Percentiles rank a stretch among this genome's conserved stretches.
These are phyloP conservation scores for Nemoura dubitans DNA, from an alignment of 2,888 invertebrate genomes.

Conservation along the genomic window DNA sequence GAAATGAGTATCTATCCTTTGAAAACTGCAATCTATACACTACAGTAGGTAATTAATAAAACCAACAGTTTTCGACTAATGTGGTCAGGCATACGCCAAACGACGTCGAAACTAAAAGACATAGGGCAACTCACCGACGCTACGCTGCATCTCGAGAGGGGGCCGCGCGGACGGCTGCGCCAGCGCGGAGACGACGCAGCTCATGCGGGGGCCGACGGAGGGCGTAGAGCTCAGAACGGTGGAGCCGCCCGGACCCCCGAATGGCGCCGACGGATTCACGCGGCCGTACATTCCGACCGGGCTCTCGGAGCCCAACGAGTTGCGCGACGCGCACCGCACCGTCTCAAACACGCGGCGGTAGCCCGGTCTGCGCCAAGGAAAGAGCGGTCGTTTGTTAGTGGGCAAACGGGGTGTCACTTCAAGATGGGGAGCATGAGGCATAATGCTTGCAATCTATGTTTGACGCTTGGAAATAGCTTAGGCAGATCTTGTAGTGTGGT, in stretches of 20 bases:
- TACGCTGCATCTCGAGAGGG: constrained; percentile 43
- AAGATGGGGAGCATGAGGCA: too few species aligned
- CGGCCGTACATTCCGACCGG: constrained; percentile 60
- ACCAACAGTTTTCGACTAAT: too few species aligned
- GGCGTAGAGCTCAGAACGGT: constrained; percentile 43
- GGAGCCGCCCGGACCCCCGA: constrained; percentile 36
- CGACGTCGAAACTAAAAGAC: too few species aligned
- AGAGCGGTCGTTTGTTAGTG: too few species aligned
- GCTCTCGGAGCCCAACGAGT: constrained; percentile 62
- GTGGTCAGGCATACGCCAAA: too few species aligned
- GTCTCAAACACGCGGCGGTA: constrained; percentile 93
- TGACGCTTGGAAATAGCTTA: too few species aligned
- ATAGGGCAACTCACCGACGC: constrained; percentile 28
- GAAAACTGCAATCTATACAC: too few species aligned
- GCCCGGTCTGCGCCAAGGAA: constrained; percentile 68
- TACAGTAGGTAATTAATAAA: too few species aligned
- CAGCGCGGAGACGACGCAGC: constrained; percentile 41
- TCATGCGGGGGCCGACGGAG: constrained; percentile 46
- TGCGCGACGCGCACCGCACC: constrained; percentile 80
- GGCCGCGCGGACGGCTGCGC: constrained; percentile 31
- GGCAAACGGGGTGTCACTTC: too few species aligned
- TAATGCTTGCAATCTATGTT: too few species aligned
- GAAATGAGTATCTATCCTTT: too few species aligned
- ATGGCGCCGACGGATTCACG: constrained; percentile 33
- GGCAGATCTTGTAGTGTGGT: too few species aligned